phyloP scores from a whole-genome alignment of 2,113 vertebrate species.

The Catagonus wagneri region DNA sequence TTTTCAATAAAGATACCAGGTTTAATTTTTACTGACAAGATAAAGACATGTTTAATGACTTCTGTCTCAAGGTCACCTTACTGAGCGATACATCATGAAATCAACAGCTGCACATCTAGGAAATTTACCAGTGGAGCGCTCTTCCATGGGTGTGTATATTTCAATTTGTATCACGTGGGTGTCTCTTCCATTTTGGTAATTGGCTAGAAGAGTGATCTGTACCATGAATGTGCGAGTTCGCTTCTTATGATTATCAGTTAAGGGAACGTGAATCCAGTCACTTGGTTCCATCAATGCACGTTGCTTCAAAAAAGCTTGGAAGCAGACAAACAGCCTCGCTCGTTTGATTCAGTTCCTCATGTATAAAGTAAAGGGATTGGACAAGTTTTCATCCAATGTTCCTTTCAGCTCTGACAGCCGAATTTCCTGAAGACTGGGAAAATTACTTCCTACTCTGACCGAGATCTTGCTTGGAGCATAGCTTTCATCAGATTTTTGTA shows the following conservation, averaged over 20 bases:
- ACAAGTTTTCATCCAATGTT: too few relatives aligned
- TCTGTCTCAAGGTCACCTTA: slow-evolving; percentile 90
- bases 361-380: too few relatives aligned
- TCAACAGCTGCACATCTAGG: slow-evolving; percentile 99
- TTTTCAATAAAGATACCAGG: slow-evolving; percentile 52
- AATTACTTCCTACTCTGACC: slow-evolving; percentile 98
- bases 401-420: too few relatives aligned
- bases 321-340: too few relatives aligned
- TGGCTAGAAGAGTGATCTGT: slow-evolving; percentile 98
- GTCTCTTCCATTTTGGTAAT: slow-evolving; percentile 98
- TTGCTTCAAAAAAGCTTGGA: slow-evolving; percentile 93
- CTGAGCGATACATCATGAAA: slow-evolving; percentile 99
- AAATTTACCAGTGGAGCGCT: slow-evolving; percentile 98
- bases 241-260: slow-evolving; percentile 95
- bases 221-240: slow-evolving; percentile 99
- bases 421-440: slow-evolving; percentile 99
- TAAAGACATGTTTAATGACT: slow-evolving; percentile 68
- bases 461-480: slow-evolving; percentile 99
- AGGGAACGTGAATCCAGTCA: slow-evolving; percentile 98
- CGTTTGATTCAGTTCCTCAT: too few relatives aligned
- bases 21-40: slow-evolving; percentile 18
- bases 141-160: slow-evolving; percentile 98
- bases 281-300: slow-evolving; percentile 99
- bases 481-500: slow-evolving; percentile 99
- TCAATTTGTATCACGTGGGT: slow-evolving; percentile 99